Base-by-base conservation (phyloP, 1,140 invertebrate species). In the Lepidostoma basale region DNA sequence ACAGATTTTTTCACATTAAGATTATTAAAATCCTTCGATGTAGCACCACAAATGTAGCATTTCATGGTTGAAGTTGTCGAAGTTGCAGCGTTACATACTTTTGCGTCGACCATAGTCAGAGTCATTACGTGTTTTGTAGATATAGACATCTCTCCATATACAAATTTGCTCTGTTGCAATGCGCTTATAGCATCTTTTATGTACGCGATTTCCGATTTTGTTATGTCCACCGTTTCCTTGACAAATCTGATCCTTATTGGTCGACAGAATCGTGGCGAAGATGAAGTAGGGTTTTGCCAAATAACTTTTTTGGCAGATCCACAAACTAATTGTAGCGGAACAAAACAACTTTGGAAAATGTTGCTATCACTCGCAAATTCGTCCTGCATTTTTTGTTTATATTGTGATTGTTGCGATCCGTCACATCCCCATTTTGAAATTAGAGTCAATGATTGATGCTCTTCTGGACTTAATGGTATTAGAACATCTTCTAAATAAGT, bases 241-340 rank as follows among this genome's bases (percentile, higher is more conserved):
- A 75, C 30, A 60, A 74, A 75, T 25, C 73, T 59, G n/a, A 74
- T 63, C 39, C 72, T 28, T 10, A 76, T 77, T 28, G 75, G 73
- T 26, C 70, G 33, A 69, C 74, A 78, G 63, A 70, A 77, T 42
- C 75, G 30, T 44, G 74, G 47, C 3, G 75, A 77, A 26, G 75
- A 76, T 8, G 75, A 74, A 12, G 59, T 69, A 20, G 74, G 69
- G 59, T 76, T 79, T 62, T 76, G 54, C 77, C 74, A 76, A 33
- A 75, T 30, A 12, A 69, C 63, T 67, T 75, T 74, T 9, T 66
- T 68, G 36, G 70, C 40, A 45, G 68, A 49, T 42, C 63, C 49
- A 26, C 62, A 74, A 56, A 59, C 22, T 16, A 59, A 39, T 33
- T 20, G 8, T 16, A 47, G 5, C 18, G 44, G 44, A 5, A 47